Percentiles rank a stretch among this genome's conserved stretches.
Conservation (phyloP, 2,888 invertebrate species). For the Halictus ligatus region DNA sequence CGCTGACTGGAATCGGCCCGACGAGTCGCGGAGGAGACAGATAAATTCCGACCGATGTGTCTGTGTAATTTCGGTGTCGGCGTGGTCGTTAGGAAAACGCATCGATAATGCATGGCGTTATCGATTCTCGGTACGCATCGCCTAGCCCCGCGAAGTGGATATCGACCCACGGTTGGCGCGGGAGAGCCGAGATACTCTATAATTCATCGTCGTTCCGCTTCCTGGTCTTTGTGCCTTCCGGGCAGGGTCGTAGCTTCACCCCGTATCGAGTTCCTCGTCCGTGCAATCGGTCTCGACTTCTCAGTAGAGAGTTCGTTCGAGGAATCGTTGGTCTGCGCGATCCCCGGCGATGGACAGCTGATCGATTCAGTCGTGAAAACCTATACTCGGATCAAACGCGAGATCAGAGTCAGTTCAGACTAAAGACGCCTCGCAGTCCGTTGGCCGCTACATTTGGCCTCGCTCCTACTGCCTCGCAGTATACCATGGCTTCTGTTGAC, state of each 20-base stretch:
- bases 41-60: neutral
- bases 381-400: no score
- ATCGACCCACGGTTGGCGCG: slow-evolving; percentile 51
- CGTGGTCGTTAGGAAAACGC: slow-evolving; percentile 34
- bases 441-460: no score
- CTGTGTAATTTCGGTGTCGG: neutral
- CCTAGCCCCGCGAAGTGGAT: slow-evolving; percentile 45
- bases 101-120: slow-evolving; percentile 65
- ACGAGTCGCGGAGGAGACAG: neutral
- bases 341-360: neutral
- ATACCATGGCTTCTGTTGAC: neutral
- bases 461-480: no score
- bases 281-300: neutral
- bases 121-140: slow-evolving; percentile 62
- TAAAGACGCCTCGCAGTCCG: no score
- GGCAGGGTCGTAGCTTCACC: slow-evolving; percentile 21
- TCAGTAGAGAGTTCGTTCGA: neutral
- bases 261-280: slow-evolving; percentile 12
- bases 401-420: no score
- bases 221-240: slow-evolving; percentile 59
- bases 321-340: neutral
- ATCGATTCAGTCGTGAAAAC: neutral
- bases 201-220: slow-evolving; percentile 66
- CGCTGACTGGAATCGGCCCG: neutral
- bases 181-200: slow-evolving; percentile 58